These are phyloP conservation scores for Parnassius apollo DNA, from an alignment of 2,888 invertebrate genomes.

Conservation along the genomic window DNA sequence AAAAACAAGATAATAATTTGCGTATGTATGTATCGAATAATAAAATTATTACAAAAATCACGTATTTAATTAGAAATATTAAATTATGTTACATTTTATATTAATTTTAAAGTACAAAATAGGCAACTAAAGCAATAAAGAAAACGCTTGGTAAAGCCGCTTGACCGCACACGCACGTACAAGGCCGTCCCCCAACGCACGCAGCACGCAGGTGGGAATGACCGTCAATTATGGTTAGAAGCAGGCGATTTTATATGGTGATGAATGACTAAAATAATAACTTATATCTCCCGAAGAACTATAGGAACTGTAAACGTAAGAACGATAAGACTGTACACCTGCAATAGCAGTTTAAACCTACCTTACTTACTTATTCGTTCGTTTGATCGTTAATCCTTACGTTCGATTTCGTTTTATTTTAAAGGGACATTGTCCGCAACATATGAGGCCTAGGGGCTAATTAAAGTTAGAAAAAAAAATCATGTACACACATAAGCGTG, in stretches of 20 bases:
- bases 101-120: too few species aligned
- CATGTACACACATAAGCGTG: conserved; percentile 14
- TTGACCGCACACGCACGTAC: conserved; percentile 38
- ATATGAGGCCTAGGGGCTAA: conserved; percentile 24
- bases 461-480: background rate
- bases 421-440: conserved; percentile 28
- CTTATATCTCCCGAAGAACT: too few species aligned
- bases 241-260: background rate
- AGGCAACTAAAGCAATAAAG: conserved; percentile 3
- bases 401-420: background rate
- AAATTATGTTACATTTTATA: too few species aligned
- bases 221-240: conserved; percentile 57
- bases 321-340: too few species aligned
- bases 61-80: too few species aligned
- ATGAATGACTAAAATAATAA: background rate
- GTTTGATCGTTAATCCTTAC: too few species aligned
- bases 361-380: too few species aligned
- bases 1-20: too few species aligned
- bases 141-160: conserved; percentile 35
- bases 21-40: too few species aligned
- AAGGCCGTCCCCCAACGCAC: conserved; percentile 51
- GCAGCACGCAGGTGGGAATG: conserved; percentile 61
- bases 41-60: too few species aligned
- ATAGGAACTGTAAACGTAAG: too few species aligned
- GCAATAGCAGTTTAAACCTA: too few species aligned